Percentiles rank a stretch among this genome's conserved stretches.
phyloP scores from a whole-genome alignment of 2,797 vertebrate genomes.

The Megaceryle alcyon region DNA sequence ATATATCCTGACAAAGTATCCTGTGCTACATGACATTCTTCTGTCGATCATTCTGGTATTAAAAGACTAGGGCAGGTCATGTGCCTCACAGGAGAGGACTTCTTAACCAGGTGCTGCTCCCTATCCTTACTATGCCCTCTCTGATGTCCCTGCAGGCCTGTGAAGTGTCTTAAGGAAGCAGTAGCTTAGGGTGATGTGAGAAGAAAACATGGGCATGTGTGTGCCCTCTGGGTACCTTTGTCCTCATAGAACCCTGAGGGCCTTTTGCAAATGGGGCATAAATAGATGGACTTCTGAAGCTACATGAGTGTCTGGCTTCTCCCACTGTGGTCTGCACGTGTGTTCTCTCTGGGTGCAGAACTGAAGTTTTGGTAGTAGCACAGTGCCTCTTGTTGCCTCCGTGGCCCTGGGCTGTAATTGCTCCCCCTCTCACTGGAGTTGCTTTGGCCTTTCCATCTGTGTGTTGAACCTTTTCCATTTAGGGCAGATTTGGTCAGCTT shows the following conservation, averaged over 20 bases:
- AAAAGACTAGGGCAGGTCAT: not conserved
- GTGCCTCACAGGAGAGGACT: not conserved
- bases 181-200: not conserved
- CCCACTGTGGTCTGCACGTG: not conserved
- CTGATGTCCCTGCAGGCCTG: not conserved
- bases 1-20: not conserved
- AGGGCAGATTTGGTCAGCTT: not conserved
- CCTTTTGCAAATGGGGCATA: not conserved
- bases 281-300: not conserved
- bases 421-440: not conserved
- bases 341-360: not conserved
- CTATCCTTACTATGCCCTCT: not conserved
- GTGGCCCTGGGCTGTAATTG: not conserved
- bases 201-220: accelerated
- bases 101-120: not conserved
- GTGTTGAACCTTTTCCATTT: not conserved
- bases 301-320: not conserved
- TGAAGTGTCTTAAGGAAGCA: not conserved
- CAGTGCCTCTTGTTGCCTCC: not conserved
- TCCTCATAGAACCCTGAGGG: not conserved
- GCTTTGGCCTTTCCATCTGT: not conserved
- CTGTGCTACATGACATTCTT: not conserved
- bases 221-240: not conserved
- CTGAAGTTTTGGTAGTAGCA: not conserved
- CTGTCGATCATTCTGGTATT: not conserved